A percentile compares a stretch with the other conserved stretches of the same genome.
phyloP scores from a whole-genome alignment of 23 tunicate genomes.

The Aplidium turbinatum region DNA sequence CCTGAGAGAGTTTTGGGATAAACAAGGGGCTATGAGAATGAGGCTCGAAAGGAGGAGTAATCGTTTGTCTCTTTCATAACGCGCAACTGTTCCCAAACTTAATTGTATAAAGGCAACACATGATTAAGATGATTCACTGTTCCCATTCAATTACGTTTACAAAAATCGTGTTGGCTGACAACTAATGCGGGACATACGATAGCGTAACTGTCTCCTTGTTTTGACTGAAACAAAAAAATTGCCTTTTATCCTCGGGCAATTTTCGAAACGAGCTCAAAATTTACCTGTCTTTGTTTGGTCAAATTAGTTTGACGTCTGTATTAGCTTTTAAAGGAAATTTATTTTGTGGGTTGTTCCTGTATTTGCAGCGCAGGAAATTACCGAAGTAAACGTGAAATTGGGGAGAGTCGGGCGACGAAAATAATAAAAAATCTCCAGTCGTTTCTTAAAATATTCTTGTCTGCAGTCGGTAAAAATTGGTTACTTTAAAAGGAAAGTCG shows the following conservation, averaged over 20 bases:
- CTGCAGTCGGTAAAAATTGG: not conserved
- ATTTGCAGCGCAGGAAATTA: not conserved
- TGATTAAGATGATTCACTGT: not conserved
- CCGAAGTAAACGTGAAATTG: not conserved
- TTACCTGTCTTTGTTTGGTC: too few relatives aligned
- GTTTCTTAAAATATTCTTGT: too few relatives aligned
- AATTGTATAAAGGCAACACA: too few relatives aligned
- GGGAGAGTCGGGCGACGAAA: slow-evolving; percentile 10
- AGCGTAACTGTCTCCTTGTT: slow-evolving; percentile 1
- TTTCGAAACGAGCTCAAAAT: slow-evolving; percentile 14
- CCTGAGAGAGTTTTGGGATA: not conserved
- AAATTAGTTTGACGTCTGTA: too few relatives aligned
- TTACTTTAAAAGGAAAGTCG: not conserved
- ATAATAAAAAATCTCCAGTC: slow-evolving; percentile 8
- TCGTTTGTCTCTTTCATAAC: not conserved
- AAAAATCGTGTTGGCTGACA: slow-evolving; percentile 1
- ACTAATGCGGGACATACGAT: slow-evolving; percentile 22
- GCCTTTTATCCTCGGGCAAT: slow-evolving; percentile 36
- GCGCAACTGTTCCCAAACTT: not conserved
- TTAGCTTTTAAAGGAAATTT: not conserved
- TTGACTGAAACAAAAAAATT: not conserved
- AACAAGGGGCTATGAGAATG: slow-evolving; percentile 29
- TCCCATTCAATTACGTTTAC: not conserved
- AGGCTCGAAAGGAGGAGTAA: too few relatives aligned
- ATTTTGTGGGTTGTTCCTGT: not conserved